Evolutionary conservation across 2,113 vertebrate genomes (phyloP).

Genomic region (Pundamilia nyererei): DNA sequence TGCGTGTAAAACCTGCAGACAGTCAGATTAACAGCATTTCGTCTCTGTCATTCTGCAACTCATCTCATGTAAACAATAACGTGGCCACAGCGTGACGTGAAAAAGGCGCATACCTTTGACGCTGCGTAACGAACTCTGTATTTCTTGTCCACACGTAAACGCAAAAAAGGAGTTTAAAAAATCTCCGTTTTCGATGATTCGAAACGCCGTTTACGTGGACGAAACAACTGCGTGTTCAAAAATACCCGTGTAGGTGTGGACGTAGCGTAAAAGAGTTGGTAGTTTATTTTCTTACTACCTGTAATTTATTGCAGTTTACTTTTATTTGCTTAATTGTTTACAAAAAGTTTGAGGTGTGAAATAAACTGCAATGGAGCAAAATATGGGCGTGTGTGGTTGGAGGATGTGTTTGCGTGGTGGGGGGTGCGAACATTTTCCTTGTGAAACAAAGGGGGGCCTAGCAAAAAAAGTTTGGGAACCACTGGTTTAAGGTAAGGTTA

Average conservation of each 20-base stretch:
- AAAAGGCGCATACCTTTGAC: too few species aligned
- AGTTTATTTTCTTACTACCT: fast-evolving
- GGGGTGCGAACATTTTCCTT: fast-evolving
- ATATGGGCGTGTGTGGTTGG: fast-evolving
- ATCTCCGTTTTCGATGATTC: too few species aligned
- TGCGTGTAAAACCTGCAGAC: too few species aligned
- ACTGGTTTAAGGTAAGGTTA: not conserved
- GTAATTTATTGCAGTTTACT: not conserved
- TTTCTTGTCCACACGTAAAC: too few species aligned
- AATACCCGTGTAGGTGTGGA: fast-evolving
- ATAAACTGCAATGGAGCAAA: not conserved
- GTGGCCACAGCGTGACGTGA: too few species aligned
- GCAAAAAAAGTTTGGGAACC: fast-evolving
- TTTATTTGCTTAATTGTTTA: not conserved
- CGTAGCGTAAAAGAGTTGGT: fast-evolving
- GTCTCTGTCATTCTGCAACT: too few species aligned
- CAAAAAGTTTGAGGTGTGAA: fast-evolving
- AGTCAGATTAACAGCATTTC: too few species aligned
- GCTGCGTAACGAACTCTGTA: too few species aligned
- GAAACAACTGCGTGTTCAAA: too few species aligned
- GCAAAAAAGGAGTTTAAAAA: too few species aligned
- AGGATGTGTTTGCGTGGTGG: not conserved
- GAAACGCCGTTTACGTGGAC: too few species aligned
- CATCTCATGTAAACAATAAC: too few species aligned
- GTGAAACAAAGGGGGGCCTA: not conserved